Base-by-base conservation (phyloP, 2,797 vertebrate genomes). In the Acanthurus lineatus region DNA sequence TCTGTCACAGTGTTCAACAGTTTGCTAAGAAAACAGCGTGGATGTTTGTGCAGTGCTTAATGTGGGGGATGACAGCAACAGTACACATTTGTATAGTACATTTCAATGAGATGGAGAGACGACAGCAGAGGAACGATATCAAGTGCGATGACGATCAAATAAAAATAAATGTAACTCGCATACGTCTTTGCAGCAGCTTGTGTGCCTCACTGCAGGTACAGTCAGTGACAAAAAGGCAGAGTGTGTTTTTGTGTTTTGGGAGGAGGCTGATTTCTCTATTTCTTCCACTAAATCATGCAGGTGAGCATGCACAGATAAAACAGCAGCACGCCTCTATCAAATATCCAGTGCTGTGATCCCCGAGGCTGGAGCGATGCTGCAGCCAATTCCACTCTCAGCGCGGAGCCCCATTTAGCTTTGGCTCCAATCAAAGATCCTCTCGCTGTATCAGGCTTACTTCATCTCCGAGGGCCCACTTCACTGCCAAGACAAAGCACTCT, bases 341-440 rank as follows among this genome's bases (percentile, higher is more conserved):
- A 85, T 47, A 77, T 59, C 62, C 49, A 66, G 64, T 1, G 9
- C 56, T 66, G 64, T 76, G 79, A 78, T 85, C 74, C 85, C 83
- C 0, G 64, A 90, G 35, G 83, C 79, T 68, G 66, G 28, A 60
- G 56, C 1, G 19, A 59, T 40, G 62, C 76, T 69, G 74, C 53
- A 69, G 79, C 60, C 73, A 69, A 44, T 86, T 87, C 65, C 14
- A 38, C 86, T 85, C 77, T 84, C 83, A 47, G 57, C 9, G 44
- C 52, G 0, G 51, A 79, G 74, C 72, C 69, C 83, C 81, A 87
- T 91, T 88, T 90, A 77, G 81, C 75, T 75, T 53, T 53, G 69
- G 75, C 85, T 86, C 84, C 85, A 89, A 90, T 93, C 88, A 91
- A 86, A 89, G 80, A 89, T 76, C 64, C 17, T 65, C 79, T 67